Evolutionary conservation across 1,140 invertebrate genomes (phyloP), one percentile per base, ranked within the genome.

Genomic region (Bombus terrestris): DNA sequence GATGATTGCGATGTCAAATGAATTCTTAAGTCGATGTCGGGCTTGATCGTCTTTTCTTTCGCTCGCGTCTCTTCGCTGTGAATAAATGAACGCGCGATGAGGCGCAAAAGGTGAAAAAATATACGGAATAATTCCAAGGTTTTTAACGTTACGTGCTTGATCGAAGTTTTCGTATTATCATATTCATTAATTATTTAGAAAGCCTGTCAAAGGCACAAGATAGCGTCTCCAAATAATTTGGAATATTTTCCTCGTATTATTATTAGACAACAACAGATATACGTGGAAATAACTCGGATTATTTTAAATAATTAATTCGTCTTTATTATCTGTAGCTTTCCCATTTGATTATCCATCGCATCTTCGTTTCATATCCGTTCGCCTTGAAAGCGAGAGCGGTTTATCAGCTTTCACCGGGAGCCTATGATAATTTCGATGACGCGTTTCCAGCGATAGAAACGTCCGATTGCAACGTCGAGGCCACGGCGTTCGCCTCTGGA

Each of bases 381-480:
- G 53, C 57, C 68, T 66, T 57, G 76, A 89, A 87, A 88, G 87
- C 43, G 88, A 89, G 35, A 89, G 88, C 78, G 62, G 71, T 57
- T 25, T 47, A 32, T 88, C 84, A 72, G 41, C n/a, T 47, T 15
- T n/a, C 41, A 22, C 13, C 5, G 39, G 18, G 18, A 37, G 71
- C 10, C 64, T 75, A 84, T 81, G 88, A 79, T 89, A 89, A 90
- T 90, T 64, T 71, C 72, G 64, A 78, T 43, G 80, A 89, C 83
- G 59, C 62, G 57, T 64, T 82, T 32, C 13, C n/a, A 18, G 39
- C 62, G 81, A 81, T 85, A 75, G 47, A 35, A 35, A 64, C 73
- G 35, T 13, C 32, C 12, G 32, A 71, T 62, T 43, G 53, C 35
- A 43, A 22, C 39, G 71, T 74, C 41, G 62, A 79, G 66, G 77